Conservation (phyloP, 30 jellyfish, hydroid and myxozoan genomes). For the Nemopilema nomurai region DNA sequence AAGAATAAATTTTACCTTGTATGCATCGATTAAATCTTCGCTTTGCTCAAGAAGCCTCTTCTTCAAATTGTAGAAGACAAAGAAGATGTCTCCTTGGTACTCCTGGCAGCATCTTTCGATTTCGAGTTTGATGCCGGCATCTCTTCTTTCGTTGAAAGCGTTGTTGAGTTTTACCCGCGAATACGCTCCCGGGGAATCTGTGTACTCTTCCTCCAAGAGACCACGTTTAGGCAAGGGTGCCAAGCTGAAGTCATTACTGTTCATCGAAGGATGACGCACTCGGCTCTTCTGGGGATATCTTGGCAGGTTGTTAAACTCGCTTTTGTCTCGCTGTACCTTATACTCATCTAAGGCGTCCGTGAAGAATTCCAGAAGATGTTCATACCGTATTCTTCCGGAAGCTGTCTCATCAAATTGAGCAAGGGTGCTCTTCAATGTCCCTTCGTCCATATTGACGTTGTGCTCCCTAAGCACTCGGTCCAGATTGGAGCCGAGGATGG, state of each 20-base stretch:
- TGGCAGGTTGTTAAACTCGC: conserved; percentile 59
- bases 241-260: conserved; percentile 46
- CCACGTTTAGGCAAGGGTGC: conserved; percentile 67
- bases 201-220: conserved; percentile 44
- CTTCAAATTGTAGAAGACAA: conserved; percentile 34
- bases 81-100: conserved; percentile 30
- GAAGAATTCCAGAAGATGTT: conserved; percentile 40
- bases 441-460: conserved; percentile 51
- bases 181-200: conserved; percentile 56
- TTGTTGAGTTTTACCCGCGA: conserved; percentile 39
- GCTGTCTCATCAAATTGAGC: conserved; percentile 22
- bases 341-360: conserved; percentile 51
- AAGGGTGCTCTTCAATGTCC: background rate
- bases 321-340: conserved; percentile 33
- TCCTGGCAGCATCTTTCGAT: conserved; percentile 55
- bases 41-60: conserved; percentile 38
- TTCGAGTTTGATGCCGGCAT: conserved; percentile 63
- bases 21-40: conserved; percentile 39
- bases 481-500: background rate
- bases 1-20: conserved; percentile 17
- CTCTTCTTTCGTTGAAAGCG: conserved; percentile 72
- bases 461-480: conserved; percentile 7
- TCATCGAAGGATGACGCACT: conserved; percentile 63
- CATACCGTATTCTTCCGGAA: conserved; percentile 31
- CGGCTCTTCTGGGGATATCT: conserved; percentile 25